Evolutionary conservation across 2,113 vertebrate species (phyloP).

Genomic region (Sturnus vulgaris): DNA sequence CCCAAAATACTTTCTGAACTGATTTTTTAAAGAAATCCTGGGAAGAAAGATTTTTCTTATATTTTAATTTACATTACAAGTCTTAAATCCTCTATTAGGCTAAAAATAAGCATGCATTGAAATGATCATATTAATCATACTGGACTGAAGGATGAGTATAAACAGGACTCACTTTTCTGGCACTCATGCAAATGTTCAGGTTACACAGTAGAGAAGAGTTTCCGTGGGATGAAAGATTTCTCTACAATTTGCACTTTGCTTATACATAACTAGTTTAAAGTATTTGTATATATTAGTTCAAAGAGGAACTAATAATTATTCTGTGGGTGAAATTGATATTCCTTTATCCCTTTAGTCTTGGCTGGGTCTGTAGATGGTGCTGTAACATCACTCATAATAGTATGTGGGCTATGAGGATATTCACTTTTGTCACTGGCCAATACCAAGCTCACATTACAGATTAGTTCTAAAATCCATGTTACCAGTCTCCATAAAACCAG

Average conservation of each 20-base stretch:
- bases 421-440: neutral
- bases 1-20: neutral
- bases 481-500: neutral
- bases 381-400: neutral
- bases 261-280: neutral
- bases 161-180: neutral
- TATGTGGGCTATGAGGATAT: neutral
- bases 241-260: neutral
- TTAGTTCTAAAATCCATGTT: neutral
- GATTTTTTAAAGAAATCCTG: neutral
- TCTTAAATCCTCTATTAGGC: neutral
- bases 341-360: neutral
- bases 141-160: neutral
- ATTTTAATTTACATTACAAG: neutral
- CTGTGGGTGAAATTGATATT: too few relatives aligned
- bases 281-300: neutral
- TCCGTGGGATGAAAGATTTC: neutral
- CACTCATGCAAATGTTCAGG: neutral
- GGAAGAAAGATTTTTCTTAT: neutral
- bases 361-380: conserved; percentile 21
- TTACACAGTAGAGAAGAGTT: neutral
- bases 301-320: neutral
- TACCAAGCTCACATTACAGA: neutral
- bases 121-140: neutral
- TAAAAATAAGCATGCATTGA: neutral